These are phyloP conservation scores for Danionella cerebrum DNA, from an alignment of 2,113 vertebrate species.

Conservation along the genomic window DNA sequence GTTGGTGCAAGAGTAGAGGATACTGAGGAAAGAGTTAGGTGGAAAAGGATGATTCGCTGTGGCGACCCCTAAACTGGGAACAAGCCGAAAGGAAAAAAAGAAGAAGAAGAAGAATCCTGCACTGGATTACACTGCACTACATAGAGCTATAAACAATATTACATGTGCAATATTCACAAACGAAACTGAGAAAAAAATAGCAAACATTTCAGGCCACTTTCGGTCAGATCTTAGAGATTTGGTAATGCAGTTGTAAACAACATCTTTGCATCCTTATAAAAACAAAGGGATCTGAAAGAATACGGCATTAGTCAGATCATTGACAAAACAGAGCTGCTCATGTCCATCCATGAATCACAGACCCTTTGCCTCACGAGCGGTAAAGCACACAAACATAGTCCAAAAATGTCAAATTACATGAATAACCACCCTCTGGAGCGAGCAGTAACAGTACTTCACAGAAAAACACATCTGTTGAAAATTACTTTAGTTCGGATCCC, in stretches of 20 bases:
- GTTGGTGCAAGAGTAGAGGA: too few relatives aligned
- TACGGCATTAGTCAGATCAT: neutral
- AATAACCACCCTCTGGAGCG: constrained; percentile 26
- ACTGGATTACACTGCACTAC: too few relatives aligned
- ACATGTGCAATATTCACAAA: too few relatives aligned
- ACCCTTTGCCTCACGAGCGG: constrained; percentile 43
- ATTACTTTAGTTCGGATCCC: constrained; percentile 33
- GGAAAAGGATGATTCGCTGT: too few relatives aligned
- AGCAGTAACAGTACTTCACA: constrained; percentile 26
- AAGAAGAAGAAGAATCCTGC: too few relatives aligned
- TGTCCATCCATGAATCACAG: constrained; percentile 41
- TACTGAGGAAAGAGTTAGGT: too few relatives aligned
- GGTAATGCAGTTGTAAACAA: neutral
- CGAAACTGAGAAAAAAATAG: too few relatives aligned
- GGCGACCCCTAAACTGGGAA: too few relatives aligned
- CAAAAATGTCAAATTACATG: constrained; percentile 28
- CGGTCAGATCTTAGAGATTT: neutral
- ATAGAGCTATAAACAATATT: too few relatives aligned
- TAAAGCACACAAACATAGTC: constrained; percentile 35
- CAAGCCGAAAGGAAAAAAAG: too few relatives aligned
- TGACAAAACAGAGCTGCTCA: neutral
- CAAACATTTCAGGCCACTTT: neutral
- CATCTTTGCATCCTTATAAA: neutral
- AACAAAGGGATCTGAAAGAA: constrained; percentile 12
- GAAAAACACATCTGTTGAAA: constrained; percentile 42